Conservation (phyloP, 1,140 invertebrate genomes). For the Hormaphis cornu region DNA sequence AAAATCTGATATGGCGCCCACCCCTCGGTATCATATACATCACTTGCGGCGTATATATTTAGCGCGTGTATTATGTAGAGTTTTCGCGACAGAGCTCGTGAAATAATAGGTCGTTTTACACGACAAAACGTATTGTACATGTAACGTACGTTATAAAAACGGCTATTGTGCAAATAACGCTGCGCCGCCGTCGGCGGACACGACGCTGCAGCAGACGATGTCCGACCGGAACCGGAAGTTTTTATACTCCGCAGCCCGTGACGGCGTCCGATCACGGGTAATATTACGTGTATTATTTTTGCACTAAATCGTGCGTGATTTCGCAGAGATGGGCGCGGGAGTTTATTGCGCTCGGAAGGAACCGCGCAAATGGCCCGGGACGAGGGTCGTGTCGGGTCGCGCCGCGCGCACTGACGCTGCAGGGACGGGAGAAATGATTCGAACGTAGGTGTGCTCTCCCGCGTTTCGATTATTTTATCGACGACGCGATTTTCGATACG, state of each 20-base stretch:
- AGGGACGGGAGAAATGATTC: no score
- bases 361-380: conserved; percentile 29
- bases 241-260: conserved; percentile 10
- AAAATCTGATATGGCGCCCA: no score
- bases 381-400: background rate
- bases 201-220: background rate
- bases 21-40: no score
- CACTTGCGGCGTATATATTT: no score
- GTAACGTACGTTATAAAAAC: background rate
- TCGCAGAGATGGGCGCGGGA: background rate
- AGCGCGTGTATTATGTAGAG: background rate
- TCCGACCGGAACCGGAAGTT: conserved; percentile 28
- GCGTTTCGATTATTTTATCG: no score
- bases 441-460: no score
- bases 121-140: no score
- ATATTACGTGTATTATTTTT: background rate
- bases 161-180: no score
- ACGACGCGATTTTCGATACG: no score
- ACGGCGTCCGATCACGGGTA: background rate
- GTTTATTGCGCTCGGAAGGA: conserved; percentile 29
- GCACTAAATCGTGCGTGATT: no score
- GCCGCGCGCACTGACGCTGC: background rate
- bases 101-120: no score
- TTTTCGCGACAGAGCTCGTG: background rate
- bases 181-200: no score